phyloP scores from a whole-genome alignment of 2,113 vertebrate genomes.

The Rafetus swinhoei region DNA sequence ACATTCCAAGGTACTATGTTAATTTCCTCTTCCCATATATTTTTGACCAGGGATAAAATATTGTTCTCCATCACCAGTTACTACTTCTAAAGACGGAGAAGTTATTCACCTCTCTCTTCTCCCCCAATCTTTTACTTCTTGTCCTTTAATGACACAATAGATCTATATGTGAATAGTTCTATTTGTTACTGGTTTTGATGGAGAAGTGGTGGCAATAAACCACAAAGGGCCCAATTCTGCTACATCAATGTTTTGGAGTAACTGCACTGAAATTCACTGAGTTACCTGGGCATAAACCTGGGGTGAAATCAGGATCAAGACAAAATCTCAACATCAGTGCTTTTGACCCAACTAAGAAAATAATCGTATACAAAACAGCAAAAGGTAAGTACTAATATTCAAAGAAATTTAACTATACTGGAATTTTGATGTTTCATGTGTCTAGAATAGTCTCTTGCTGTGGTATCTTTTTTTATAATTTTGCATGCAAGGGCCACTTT shows the following conservation, averaged over 20 bases:
- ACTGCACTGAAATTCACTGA: background rate
- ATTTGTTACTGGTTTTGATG: conserved; percentile 22
- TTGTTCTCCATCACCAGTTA: background rate
- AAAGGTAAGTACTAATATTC: background rate
- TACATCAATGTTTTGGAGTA: background rate
- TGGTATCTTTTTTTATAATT: background rate
- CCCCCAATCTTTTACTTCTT: background rate
- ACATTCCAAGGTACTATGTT: background rate
- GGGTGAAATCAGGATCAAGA: background rate
- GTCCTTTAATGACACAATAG: conserved; percentile 21
- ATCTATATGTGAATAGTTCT: conserved; percentile 2
- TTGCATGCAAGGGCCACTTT: conserved; percentile 18
- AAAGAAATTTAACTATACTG: background rate
- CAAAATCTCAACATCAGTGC: background rate
- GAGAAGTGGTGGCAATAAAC: background rate
- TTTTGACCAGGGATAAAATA: conserved; percentile 25
- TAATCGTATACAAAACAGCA: background rate
- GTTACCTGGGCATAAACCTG: background rate
- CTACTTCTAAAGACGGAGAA: conserved; percentile 8
- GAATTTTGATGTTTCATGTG: conserved; percentile 21
- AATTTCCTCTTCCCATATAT: background rate
- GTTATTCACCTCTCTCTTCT: background rate
- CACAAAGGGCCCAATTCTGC: conserved; percentile 10
- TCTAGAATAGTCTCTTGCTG: background rate
- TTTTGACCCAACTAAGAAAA: background rate